phyloP scores from a whole-genome alignment of 2,113 vertebrate genomes.

The Hypanus sabinus region DNA sequence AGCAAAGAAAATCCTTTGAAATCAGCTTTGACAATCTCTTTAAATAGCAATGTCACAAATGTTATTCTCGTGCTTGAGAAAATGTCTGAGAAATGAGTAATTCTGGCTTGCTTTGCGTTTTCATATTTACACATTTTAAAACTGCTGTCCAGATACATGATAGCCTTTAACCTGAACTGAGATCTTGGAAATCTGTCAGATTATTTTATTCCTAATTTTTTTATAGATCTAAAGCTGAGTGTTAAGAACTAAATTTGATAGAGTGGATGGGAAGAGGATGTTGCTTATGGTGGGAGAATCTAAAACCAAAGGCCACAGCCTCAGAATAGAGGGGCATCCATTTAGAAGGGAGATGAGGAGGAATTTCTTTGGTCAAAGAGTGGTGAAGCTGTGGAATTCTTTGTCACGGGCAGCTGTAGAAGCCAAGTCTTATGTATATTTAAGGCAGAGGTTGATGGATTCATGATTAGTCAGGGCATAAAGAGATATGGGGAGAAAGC shows the following conservation, averaged over 20 bases:
- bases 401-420: no score
- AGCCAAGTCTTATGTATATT: no score
- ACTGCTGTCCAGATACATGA: background rate
- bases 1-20: background rate
- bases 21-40: constrained; percentile 2
- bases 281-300: no score
- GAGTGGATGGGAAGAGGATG: no score
- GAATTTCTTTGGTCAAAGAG: no score
- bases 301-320: no score
- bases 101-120: background rate
- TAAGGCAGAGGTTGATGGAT: no score
- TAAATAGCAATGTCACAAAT: constrained; percentile 35
- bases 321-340: no score
- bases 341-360: no score
- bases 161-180: background rate
- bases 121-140: background rate
- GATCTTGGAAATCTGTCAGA: background rate
- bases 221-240: background rate
- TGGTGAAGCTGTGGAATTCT: no score
- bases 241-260: background rate
- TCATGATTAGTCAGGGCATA: no score
- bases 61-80: constrained; percentile 5
- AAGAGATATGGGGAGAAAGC: no score
- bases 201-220: background rate
- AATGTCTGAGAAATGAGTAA: constrained; percentile 31